These are phyloP conservation scores for Prosapia bicincta DNA, from an alignment of 2,888 invertebrate genomes.

Conservation along the genomic window DNA sequence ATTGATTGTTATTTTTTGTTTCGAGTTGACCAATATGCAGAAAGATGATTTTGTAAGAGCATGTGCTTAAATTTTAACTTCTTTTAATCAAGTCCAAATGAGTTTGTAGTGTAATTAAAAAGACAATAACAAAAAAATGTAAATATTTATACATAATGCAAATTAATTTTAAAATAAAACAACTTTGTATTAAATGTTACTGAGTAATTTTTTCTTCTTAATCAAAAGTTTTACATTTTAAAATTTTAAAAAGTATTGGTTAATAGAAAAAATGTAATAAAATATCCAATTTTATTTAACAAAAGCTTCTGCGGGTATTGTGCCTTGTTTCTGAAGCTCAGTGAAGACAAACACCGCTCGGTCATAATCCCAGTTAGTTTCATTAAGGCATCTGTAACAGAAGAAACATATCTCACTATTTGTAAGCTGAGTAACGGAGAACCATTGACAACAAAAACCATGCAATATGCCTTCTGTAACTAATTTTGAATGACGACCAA, in stretches of 20 bases:
- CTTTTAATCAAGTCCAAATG: no score
- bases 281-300: slow-evolving; percentile 54
- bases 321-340: slow-evolving; percentile 71
- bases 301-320: slow-evolving; percentile 82
- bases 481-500: no score
- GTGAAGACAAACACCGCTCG: slow-evolving; percentile 75
- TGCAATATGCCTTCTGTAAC: no score
- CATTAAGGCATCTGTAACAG: slow-evolving; percentile 72
- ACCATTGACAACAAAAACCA: no score
- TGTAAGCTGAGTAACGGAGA: no score
- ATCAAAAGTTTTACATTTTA: background rate
- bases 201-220: background rate
- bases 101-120: no score
- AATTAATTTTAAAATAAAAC: background rate
- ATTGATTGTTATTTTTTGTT: no score
- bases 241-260: background rate
- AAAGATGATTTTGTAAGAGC: no score
- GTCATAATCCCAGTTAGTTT: slow-evolving; percentile 85
- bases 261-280: background rate
- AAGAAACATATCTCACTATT: no score
- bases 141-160: background rate
- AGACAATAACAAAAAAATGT: background rate
- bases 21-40: no score
- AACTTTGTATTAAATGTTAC: background rate
- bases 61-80: no score